Evolutionary conservation across 2,888 invertebrate genomes (phyloP), one percentile per base, ranked within the genome.

Genomic region (Caenorhabditis imperialis): DNA sequence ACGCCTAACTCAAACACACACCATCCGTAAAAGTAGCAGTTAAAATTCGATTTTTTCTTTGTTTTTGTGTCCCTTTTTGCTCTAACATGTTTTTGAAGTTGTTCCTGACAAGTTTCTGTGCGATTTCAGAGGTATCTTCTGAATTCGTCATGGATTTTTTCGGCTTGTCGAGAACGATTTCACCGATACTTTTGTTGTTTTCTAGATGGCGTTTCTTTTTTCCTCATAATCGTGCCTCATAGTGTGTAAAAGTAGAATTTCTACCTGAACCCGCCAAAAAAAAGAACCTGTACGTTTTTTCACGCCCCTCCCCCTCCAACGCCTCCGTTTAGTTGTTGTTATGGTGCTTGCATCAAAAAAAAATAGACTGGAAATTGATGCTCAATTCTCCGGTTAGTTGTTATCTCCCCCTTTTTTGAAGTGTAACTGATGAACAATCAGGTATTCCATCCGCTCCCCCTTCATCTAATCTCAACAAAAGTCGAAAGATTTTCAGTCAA

Each of bases 391-490:
- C 30, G 38, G 62, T 72, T 60, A 55, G 63, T 73, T 73, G 65
- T 73, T 73, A 55, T 61, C 27, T 27, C 48, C 35, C 37, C 35
- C 54, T 27, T 54, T 38, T 30, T 53, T 62, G 62, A 65, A 65
- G 65, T 67, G 51, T 73, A 73, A 65, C 73, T 73, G 73, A 73
- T 73, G 73, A 73, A 73, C 38, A 55, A 44, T 62, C 71, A 71
- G 71, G 71, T 62, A 54, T 71, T n/a, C n/a, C n/a, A n/a, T n/a
- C n/a, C n/a, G n/a, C n/a, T 25, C 50, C 33, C 38, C 51, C 61
- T 35, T 42, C 62, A 42, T 57, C 71, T 62, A 71, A 71, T 71
- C 71, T 71, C 71, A 71, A 30, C 47, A 61, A 51, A 48, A 58
- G 35, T 58, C 65, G 48, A 35, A n/a, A n/a, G 30, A 30, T 30